A percentile compares a stretch with the other conserved stretches of the same genome.
These are phyloP conservation scores for Benthosema pterotum DNA, from an alignment of 2,797 vertebrate species.

Conservation along the genomic window DNA sequence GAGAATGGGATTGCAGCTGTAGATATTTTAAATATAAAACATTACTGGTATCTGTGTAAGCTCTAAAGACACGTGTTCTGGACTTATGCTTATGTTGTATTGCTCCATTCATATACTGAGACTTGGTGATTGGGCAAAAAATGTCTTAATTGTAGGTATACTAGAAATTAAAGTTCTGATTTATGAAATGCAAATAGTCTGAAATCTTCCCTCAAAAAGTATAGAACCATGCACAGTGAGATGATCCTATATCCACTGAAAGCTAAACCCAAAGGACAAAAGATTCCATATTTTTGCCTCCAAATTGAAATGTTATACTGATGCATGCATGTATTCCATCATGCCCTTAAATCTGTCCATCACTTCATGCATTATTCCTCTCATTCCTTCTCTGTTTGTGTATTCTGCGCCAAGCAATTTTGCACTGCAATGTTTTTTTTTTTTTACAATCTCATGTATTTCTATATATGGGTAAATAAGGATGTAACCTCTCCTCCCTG, in stretches of 20 bases:
- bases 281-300: constrained; percentile 54
- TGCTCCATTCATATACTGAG: too few species aligned
- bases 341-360: constrained; percentile 56
- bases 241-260: constrained; percentile 6
- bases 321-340: constrained; percentile 74
- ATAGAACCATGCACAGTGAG: constrained; percentile 21
- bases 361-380: constrained; percentile 64
- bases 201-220: not conserved
- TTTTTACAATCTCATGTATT: constrained; percentile 57
- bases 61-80: too few species aligned
- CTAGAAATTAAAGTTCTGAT: too few species aligned
- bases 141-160: too few species aligned
- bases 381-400: constrained; percentile 45
- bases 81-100: too few species aligned
- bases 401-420: constrained; percentile 57
- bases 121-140: too few species aligned
- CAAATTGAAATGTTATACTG: constrained; percentile 62
- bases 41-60: too few species aligned
- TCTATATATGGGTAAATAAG: constrained; percentile 63
- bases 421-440: constrained; percentile 39
- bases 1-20: too few species aligned
- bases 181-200: not conserved
- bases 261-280: constrained; percentile 42
- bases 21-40: too few species aligned
- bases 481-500: constrained; percentile 51